Percentiles rank a stretch among this genome's conserved stretches.
Conservation (phyloP, 2,888 invertebrate genomes). For the Tridacna gigas region DNA sequence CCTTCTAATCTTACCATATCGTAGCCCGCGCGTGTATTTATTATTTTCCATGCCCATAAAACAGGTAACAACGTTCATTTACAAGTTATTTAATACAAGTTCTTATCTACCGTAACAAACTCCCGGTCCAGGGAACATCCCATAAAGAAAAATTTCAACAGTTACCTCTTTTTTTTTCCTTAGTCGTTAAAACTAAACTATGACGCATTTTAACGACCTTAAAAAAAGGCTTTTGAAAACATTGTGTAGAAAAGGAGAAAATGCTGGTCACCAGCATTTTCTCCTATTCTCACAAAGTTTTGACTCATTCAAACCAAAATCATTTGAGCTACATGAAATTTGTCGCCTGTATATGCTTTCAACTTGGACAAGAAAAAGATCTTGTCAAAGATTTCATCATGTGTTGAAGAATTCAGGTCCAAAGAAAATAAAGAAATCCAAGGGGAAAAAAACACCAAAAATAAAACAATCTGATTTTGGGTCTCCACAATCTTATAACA, state of each 20-base stretch:
- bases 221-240: background rate
- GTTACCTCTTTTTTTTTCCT: background rate
- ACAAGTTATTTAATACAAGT: constrained; percentile 40
- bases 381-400: too few relatives aligned
- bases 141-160: constrained; percentile 46
- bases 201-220: background rate
- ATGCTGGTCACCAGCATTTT: background rate
- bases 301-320: background rate
- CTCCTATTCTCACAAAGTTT: background rate
- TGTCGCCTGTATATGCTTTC: too few relatives aligned
- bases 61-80: constrained; percentile 12
- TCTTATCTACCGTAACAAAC: constrained; percentile 50
- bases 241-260: background rate
- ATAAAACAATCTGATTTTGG: too few relatives aligned
- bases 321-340: too few relatives aligned
- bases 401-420: too few relatives aligned
- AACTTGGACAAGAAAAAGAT: too few relatives aligned
- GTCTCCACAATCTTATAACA: too few relatives aligned
- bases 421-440: too few relatives aligned
- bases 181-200: too few relatives aligned
- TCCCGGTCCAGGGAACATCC: constrained; percentile 35
- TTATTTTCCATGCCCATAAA: constrained; percentile 22
- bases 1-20: constrained; percentile 12
- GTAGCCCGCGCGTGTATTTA: constrained; percentile 18
- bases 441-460: too few relatives aligned